Percentiles rank a stretch among this genome's conserved stretches.
phyloP scores from a whole-genome alignment of 1,140 invertebrate species.

The Caenorhabditis tropicalis region DNA sequence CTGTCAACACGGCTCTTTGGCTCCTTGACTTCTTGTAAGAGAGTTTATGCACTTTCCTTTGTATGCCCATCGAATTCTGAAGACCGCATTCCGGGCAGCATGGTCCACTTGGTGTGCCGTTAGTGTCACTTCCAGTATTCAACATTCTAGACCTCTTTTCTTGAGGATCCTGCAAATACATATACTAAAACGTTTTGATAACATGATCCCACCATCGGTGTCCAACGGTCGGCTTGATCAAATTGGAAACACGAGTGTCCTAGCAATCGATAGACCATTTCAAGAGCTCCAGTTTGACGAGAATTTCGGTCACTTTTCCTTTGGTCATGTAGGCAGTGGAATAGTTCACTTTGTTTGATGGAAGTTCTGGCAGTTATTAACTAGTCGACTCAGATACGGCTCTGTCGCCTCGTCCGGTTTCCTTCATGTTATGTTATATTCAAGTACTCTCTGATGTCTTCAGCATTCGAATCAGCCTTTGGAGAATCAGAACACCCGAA shows the following conservation, averaged over 20 bases:
- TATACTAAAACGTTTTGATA: too few species aligned
- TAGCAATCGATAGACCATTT: not conserved
- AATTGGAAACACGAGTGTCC: not conserved
- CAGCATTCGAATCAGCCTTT: not conserved
- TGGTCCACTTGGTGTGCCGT: too few species aligned
- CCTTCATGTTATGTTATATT: not conserved
- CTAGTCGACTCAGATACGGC: not conserved
- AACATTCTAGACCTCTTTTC: too few species aligned
- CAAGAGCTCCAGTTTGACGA: not conserved
- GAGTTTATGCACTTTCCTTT: too few species aligned
- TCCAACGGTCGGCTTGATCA: not conserved
- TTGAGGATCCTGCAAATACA: too few species aligned
- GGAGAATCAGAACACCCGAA: not conserved
- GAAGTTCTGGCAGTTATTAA: not conserved
- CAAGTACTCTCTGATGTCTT: not conserved
- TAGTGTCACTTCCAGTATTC: too few species aligned
- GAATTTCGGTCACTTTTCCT: not conserved
- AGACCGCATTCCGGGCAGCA: too few species aligned
- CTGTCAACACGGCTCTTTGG: too few species aligned
- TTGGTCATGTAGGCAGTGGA: not conserved
- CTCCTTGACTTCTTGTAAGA: too few species aligned
- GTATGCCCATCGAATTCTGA: too few species aligned
- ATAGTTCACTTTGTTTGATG: not conserved
- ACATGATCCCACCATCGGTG: not conserved
- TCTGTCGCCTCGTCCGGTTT: not conserved